Percentiles rank a stretch among this genome's conserved stretches.
These are phyloP conservation scores for Poecilia latipinna DNA, from an alignment of 2,113 vertebrate genomes.

Conservation along the genomic window DNA sequence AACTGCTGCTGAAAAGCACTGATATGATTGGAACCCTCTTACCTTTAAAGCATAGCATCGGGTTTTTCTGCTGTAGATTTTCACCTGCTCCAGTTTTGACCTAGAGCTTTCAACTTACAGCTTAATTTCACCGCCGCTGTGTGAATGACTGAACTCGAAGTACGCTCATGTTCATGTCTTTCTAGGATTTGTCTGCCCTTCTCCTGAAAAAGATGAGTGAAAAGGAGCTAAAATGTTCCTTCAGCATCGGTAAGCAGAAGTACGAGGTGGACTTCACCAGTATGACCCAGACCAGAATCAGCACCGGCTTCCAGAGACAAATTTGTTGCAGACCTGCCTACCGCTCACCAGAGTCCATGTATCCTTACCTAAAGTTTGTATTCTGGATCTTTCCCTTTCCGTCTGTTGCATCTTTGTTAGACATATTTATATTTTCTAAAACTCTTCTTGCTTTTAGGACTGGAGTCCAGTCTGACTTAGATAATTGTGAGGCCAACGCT, in stretches of 20 bases:
- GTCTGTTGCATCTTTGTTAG: background rate
- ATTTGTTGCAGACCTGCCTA: constrained; percentile 57
- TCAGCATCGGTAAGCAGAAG: constrained; percentile 4
- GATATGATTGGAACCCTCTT: background rate
- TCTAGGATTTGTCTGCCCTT: constrained; percentile 21
- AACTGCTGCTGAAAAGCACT: too few relatives aligned
- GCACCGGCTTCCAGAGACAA: constrained; percentile 24
- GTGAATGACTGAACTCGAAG: background rate
- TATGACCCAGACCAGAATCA: constrained; percentile 58
- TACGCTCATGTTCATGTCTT: background rate
- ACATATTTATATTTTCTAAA: background rate
- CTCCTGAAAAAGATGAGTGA: constrained; percentile 31
- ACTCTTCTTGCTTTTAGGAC: constrained; percentile 40
- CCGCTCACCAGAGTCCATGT: constrained; percentile 42
- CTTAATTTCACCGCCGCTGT: background rate
- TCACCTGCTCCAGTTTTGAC: background rate
- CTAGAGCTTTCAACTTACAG: background rate
- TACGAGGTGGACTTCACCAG: constrained; percentile 62
- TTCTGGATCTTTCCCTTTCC: background rate
- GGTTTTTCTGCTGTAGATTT: background rate
- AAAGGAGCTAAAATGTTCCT: constrained; percentile 23
- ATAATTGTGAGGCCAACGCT: background rate
- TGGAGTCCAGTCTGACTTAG: background rate
- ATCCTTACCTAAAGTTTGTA: constrained; percentile 52
- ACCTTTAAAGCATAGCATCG: background rate